Percentiles rank a stretch among this genome's conserved stretches.
Conservation (phyloP, 1,140 invertebrate species). For the Dinoponera quadriceps region DNA sequence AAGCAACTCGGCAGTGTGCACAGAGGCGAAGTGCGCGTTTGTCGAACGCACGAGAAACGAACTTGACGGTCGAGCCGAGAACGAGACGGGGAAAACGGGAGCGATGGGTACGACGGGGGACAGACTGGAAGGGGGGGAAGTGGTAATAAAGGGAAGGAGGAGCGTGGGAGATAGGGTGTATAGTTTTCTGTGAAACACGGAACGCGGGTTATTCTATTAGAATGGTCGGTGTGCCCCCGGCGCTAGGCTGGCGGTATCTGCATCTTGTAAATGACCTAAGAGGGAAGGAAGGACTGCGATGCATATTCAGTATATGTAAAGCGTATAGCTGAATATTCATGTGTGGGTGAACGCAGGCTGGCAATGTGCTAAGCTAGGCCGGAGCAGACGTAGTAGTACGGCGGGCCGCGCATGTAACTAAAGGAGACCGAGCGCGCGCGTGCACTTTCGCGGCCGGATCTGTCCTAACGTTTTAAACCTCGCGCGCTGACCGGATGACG, state of each 20-base stretch:
- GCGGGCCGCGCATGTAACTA: constrained; percentile 32
- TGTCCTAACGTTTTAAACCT: constrained; percentile 57
- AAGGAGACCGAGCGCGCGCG: constrained; percentile 42
- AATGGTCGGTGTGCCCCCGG: constrained; percentile 72
- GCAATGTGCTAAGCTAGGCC: constrained; percentile 80
- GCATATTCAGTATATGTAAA: constrained; percentile 85
- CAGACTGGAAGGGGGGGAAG: background rate
- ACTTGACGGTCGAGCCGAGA: constrained; percentile 20
- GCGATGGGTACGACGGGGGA: background rate
- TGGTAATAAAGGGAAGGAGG: background rate
- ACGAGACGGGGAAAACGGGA: background rate
- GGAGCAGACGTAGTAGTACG: constrained; percentile 24
- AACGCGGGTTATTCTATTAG: constrained; percentile 80
- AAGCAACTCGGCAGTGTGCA: constrained; percentile 61
- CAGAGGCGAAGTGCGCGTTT: constrained; percentile 31
- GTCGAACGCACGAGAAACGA: constrained; percentile 52
- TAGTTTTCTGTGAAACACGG: constrained; percentile 74
- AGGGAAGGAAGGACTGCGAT: constrained; percentile 83
- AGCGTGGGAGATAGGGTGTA: constrained; percentile 40
- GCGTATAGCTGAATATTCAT: constrained; percentile 83
- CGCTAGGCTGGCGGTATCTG: constrained; percentile 78
- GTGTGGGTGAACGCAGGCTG: constrained; percentile 80
- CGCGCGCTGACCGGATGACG: constrained; percentile 15
- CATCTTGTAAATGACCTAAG: constrained; percentile 85
- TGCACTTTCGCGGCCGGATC: constrained; percentile 47